A percentile compares a stretch with the other conserved stretches of the same genome.
phyloP scores from a whole-genome alignment of 2,888 invertebrate genomes.

The Stenodera caucasica region DNA sequence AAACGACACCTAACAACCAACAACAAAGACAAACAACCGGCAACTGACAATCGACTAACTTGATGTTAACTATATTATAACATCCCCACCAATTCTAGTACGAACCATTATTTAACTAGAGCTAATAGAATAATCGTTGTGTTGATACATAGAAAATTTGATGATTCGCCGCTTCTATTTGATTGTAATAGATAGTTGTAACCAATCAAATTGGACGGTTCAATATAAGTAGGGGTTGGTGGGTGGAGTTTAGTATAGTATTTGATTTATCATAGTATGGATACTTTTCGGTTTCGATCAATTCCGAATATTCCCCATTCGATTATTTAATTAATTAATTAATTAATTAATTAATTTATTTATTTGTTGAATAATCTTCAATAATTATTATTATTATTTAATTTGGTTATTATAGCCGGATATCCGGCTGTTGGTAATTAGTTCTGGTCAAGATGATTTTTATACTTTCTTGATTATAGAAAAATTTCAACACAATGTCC shows the following conservation, averaged over 20 bases:
- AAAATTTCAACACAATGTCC: neutral
- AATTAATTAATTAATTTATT: neutral
- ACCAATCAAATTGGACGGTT: neutral
- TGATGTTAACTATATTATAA: conserved; percentile 5
- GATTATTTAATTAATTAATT: too few relatives aligned
- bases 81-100: neutral
- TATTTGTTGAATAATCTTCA: neutral
- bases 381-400: neutral
- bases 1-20: neutral
- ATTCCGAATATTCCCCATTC: neutral
- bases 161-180: neutral
- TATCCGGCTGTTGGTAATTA: conserved; percentile 1
- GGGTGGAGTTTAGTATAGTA: neutral
- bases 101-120: neutral
- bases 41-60: neutral
- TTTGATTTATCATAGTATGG: neutral
- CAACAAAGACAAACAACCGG: neutral
- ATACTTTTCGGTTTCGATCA: neutral
- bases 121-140: too few relatives aligned
- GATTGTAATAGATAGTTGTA: neutral
- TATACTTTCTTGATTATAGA: neutral
- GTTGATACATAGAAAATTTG: too few relatives aligned
- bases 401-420: neutral
- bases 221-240: neutral
- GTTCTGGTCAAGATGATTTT: conserved; percentile 1